These are phyloP conservation scores for Brachystomella parvula DNA, from an alignment of 1,140 invertebrate species.

Conservation along the genomic window DNA sequence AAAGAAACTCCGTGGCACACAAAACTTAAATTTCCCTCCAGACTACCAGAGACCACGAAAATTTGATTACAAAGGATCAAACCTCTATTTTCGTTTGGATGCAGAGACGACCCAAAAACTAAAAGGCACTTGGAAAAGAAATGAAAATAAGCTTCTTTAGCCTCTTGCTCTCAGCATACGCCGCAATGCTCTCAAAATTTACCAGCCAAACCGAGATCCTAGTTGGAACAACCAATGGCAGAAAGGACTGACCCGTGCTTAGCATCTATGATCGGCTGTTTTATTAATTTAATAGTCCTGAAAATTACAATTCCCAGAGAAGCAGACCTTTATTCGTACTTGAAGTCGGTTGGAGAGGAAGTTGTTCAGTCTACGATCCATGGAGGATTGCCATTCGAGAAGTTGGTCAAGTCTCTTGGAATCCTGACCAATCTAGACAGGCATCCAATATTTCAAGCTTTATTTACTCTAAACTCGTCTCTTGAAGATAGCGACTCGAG, in stretches of 20 bases:
- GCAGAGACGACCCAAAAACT: not conserved
- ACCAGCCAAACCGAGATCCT: constrained; percentile 5
- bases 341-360: not conserved
- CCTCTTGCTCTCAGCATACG: not conserved
- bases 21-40: not conserved
- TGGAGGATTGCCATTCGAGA: constrained; percentile 13
- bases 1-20: not conserved
- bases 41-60: constrained; percentile 10
- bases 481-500: not conserved
- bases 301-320: not conserved
- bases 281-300: constrained; percentile 1
- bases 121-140: not conserved
- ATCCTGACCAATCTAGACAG: not conserved
- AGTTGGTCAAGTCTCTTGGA: not conserved
- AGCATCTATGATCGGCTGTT: constrained; percentile 17
- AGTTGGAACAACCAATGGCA: constrained; percentile 6
- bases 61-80: constrained; percentile 2
- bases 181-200: not conserved
- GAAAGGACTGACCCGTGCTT: not conserved
- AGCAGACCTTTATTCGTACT: not conserved
- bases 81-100: not conserved
- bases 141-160: constrained; percentile 6
- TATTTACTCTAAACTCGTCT: not conserved
- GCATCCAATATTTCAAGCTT: constrained; percentile 12
- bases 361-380: not conserved